Conservation (phyloP, 1,140 invertebrate species). For the Pseudomyrmex dendroicus region DNA sequence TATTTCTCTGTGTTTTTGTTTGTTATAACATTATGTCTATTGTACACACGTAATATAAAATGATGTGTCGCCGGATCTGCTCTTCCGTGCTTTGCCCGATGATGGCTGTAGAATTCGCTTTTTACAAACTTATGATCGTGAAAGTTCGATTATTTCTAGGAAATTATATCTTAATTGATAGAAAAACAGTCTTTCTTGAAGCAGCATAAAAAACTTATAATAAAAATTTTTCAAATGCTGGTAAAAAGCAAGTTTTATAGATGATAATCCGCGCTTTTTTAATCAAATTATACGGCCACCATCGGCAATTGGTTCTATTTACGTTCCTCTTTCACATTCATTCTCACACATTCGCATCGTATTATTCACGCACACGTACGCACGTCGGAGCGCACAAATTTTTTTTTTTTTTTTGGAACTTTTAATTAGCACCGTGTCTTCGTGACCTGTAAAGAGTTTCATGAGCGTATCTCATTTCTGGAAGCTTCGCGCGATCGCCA, state of each 20-base stretch:
- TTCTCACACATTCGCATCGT: conserved; percentile 56
- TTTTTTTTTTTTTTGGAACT: conserved; percentile 76
- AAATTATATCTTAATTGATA: background rate
- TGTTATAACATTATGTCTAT: conserved; percentile 64
- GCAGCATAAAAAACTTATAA: background rate
- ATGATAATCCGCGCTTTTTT: conserved; percentile 23
- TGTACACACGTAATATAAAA: conserved; percentile 60
- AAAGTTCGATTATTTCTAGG: background rate
- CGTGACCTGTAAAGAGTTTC: conserved; percentile 59
- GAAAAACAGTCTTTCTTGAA: conserved; percentile 14
- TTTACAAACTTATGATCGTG: conserved; percentile 1
- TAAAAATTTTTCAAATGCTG: background rate
- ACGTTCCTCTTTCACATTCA: conserved; percentile 20
- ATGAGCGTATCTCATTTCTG: conserved; percentile 53
- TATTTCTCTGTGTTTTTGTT: conserved; percentile 79
- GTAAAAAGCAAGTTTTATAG: background rate
- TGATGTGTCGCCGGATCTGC: conserved; percentile 52
- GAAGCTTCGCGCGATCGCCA: conserved; percentile 47
- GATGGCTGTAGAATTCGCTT: conserved; percentile 11
- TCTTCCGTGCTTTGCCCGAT: conserved; percentile 31
- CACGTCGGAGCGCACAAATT: conserved; percentile 20
- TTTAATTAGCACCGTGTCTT: conserved; percentile 83
- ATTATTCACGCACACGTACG: conserved; percentile 40
- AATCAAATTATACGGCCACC: conserved; percentile 62
- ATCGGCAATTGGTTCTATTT: conserved; percentile 29